Conservation (phyloP, 2,113 vertebrate species). For the Laticauda laticaudata region DNA sequence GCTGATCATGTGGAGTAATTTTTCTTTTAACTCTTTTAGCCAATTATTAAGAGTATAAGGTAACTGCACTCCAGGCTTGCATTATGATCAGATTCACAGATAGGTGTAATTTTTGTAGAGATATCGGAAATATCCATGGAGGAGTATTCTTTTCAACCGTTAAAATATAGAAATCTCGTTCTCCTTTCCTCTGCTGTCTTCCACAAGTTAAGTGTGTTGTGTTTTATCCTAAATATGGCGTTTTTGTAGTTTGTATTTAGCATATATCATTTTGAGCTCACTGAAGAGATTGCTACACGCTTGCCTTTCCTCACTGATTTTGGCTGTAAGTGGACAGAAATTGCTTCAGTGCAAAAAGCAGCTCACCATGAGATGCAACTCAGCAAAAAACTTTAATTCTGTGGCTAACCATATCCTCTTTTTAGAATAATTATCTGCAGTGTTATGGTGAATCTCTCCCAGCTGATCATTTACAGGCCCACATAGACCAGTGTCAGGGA, state of each 20-base stretch:
- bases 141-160: not conserved
- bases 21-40: not conserved
- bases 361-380: not conserved
- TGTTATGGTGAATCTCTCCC: conserved; percentile 22
- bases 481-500: not conserved
- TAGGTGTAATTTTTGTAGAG: not conserved
- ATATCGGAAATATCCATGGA: not conserved
- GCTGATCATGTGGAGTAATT: not conserved
- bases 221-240: not conserved
- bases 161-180: not conserved
- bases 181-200: not conserved
- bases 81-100: not conserved
- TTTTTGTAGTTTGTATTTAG: not conserved
- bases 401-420: not conserved
- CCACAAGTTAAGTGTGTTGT: not conserved
- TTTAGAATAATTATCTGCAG: not conserved
- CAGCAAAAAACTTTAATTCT: not conserved
- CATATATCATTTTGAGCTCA: not conserved
- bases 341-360: not conserved
- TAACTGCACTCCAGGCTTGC: not conserved
- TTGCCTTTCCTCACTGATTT: not conserved
- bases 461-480: conserved; percentile 21
- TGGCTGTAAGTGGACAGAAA: not conserved
- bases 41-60: not conserved
- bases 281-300: conserved; percentile 10